Conservation (phyloP, 2,113 vertebrate species). For the Chinchilla lanigera region DNA sequence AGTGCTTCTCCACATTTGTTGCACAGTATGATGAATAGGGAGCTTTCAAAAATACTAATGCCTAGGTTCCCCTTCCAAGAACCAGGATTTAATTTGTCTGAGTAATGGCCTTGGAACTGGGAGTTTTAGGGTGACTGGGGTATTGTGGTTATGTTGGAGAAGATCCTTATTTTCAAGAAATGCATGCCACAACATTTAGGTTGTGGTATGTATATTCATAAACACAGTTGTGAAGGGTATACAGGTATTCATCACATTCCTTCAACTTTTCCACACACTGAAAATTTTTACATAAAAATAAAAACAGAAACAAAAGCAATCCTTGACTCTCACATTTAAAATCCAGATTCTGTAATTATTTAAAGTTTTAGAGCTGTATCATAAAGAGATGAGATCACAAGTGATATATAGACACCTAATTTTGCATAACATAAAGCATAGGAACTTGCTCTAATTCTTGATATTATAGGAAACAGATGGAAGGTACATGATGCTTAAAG, state of each 20-base stretch:
- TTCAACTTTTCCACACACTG: neutral
- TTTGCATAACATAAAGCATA: neutral
- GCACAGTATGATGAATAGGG: neutral
- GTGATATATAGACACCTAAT: neutral
- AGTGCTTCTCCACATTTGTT: neutral
- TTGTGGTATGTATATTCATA: neutral
- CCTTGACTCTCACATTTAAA: slow-evolving; percentile 29
- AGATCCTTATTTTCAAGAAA: slow-evolving; percentile 33
- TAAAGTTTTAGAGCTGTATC: slow-evolving; percentile 13
- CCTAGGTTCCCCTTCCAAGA: neutral
- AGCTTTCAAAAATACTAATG: neutral
- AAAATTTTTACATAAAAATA: neutral
- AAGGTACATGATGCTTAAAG: neutral
- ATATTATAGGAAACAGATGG: slow-evolving; percentile 50
- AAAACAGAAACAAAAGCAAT: neutral
- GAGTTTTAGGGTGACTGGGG: neutral
- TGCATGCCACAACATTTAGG: neutral
- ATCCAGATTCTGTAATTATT: slow-evolving; percentile 17
- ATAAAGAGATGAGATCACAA: neutral
- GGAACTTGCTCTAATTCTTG: neutral
- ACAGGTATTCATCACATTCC: neutral
- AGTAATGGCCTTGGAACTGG: neutral
- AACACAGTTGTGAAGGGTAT: neutral
- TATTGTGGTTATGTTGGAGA: neutral
- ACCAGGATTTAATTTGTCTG: neutral